These are phyloP conservation scores for Petroica traversi DNA, from an alignment of 2,113 vertebrate species.

Conservation along the genomic window DNA sequence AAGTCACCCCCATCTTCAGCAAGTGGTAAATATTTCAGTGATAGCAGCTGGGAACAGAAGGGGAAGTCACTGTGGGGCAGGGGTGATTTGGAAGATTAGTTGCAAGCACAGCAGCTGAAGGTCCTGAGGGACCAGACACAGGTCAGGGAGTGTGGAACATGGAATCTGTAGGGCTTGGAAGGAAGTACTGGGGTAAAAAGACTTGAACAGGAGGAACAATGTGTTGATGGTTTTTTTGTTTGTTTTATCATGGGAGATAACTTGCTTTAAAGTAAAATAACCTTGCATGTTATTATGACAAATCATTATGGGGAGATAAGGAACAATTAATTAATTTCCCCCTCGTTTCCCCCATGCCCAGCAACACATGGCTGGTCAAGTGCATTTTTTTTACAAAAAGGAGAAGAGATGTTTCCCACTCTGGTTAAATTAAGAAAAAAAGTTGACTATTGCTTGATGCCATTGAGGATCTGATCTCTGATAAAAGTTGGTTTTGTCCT, in stretches of 20 bases:
- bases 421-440: neutral
- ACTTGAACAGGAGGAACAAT: neutral
- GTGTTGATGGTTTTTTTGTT: neutral
- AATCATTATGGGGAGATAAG: neutral
- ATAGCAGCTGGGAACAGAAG: neutral
- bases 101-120: neutral
- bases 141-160: neutral
- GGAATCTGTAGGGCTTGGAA: neutral
- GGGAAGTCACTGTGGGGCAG: neutral
- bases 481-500: neutral
- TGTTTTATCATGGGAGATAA: neutral
- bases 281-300: neutral
- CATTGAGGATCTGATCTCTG: neutral
- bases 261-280: neutral
- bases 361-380: neutral
- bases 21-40: slow-evolving; percentile 27
- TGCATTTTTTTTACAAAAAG: neutral
- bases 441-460: rapidly evolving
- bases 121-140: neutral
- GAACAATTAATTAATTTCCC: neutral
- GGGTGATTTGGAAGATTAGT: neutral
- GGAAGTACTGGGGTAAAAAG: neutral
- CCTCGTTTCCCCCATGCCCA: no score
- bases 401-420: neutral
- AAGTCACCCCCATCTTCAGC: neutral